Evolutionary conservation across 2,113 vertebrate species (phyloP), one percentile per base, ranked within the genome.

Genomic region (Ageneiosus marmoratus): DNA sequence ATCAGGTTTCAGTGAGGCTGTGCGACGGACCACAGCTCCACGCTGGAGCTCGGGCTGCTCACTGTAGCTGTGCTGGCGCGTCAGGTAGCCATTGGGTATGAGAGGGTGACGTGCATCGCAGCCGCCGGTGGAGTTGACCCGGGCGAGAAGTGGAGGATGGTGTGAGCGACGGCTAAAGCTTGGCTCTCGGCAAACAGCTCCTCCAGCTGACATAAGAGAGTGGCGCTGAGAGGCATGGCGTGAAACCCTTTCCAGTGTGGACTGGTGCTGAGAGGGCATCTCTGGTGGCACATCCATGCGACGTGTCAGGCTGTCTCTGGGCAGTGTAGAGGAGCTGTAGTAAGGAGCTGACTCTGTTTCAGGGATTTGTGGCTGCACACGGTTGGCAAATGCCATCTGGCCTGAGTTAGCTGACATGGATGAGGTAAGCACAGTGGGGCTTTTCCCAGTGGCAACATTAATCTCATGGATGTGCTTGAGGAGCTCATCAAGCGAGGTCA

Each of bases 401-500:
- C 90, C 83, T 0, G 84, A 88, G 1, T 88, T 83, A 80, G 93
- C 88, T 74, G 92, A 91, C 88, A 94, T 86, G 24, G 92, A 90
- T 0, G 93, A 92, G 62, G 92, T 94, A 87, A 94, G 92, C 18
- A 94, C 84, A 56, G 92, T 92, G 7, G 90, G 77, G 83, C 79
- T 92, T 85, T 93, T 95, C 83, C 92, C 86, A 4, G 93, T 81
- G 0, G 89, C 81, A 37, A 88, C 80, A 84, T 83, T 93, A 46
- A 91, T 91, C 60, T 95, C 96, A 0, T 96, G 96, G 82, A 97
- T 95, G 86, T 97, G 95, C 60, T 95, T 96, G 44, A 97, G 92
- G 37, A 97, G 93, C 85, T 97, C 96, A 41, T 97, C 96, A 58
- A 97, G 89, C 0, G 96, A 96, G 10, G 95, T 96, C n/a, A 97